Percentiles rank a stretch among this genome's conserved stretches.
phyloP scores from a whole-genome alignment of 1,140 invertebrate species.

The Nixonia krombeini region DNA sequence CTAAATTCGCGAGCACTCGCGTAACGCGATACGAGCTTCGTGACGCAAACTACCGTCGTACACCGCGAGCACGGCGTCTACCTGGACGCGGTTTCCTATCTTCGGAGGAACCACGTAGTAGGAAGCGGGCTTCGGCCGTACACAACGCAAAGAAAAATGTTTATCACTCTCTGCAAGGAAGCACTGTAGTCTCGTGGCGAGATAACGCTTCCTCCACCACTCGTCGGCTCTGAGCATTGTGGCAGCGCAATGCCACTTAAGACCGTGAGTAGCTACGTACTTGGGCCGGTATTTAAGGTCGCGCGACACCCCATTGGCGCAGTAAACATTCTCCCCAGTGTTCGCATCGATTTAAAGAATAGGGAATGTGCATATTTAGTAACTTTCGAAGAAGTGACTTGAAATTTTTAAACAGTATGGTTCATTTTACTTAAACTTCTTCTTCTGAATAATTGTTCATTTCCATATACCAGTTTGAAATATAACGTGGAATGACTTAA shows the following conservation, averaged over 20 bases:
- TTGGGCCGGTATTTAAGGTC: slow-evolving; percentile 38
- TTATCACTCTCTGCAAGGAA: slow-evolving; percentile 34
- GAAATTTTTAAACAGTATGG: no score
- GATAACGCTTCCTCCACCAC: slow-evolving; percentile 42
- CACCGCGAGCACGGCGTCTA: slow-evolving; percentile 15
- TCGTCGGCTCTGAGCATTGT: slow-evolving; percentile 37
- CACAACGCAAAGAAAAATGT: slow-evolving; percentile 39
- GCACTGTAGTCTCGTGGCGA: slow-evolving; percentile 19
- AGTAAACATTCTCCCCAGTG: slow-evolving; percentile 32
- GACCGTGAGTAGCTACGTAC: slow-evolving; percentile 41
- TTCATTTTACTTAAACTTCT: no score
- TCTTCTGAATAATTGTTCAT: no score
- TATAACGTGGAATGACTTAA: no score
- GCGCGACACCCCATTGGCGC: slow-evolving; percentile 38
- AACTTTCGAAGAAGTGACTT: slow-evolving; percentile 29
- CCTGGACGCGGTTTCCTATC: slow-evolving; percentile 30
- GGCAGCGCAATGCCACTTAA: slow-evolving; percentile 46
- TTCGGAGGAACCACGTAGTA: slow-evolving; percentile 28
- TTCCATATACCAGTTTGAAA: no score
- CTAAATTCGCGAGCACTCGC: slow-evolving; percentile 15
- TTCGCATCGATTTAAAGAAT: slow-evolving; percentile 31
- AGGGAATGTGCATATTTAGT: slow-evolving; percentile 32
- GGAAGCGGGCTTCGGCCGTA: slow-evolving; percentile 28
- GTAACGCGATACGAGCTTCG: slow-evolving; percentile 31
- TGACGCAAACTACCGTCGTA: slow-evolving; percentile 21